A percentile compares a stretch with the other conserved stretches of the same genome.
Conservation (phyloP, 2,113 vertebrate genomes). For the Phylloscopus whistleri region DNA sequence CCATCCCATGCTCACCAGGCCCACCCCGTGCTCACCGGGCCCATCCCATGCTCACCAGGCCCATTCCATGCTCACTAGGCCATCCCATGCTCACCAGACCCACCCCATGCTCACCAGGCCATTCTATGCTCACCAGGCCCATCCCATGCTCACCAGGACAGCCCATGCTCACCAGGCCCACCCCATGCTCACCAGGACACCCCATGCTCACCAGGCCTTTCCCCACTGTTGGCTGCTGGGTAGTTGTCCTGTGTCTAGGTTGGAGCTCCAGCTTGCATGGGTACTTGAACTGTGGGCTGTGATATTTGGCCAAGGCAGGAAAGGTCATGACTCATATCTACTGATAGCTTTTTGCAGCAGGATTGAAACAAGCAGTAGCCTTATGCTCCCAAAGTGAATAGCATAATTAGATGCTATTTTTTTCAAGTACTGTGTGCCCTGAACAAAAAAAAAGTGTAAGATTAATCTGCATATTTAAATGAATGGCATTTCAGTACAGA, state of each 20-base stretch:
- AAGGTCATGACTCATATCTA: neutral
- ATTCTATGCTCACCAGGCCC: too few relatives aligned
- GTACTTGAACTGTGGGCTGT: neutral
- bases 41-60: too few relatives aligned
- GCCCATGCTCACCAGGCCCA: neutral
- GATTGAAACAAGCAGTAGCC: neutral
- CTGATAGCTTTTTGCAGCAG: neutral
- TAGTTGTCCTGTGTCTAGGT: neutral
- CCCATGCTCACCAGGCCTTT: neutral
- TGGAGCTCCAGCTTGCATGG: neutral
- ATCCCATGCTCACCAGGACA: too few relatives aligned
- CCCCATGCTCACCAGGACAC: accelerated
- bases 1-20: neutral
- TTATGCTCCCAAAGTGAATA: neutral
- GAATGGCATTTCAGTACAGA: neutral
- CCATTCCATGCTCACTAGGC: too few relatives aligned
- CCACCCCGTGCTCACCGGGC: too few relatives aligned
- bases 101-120: too few relatives aligned
- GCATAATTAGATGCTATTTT: neutral
- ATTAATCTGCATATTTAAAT: neutral
- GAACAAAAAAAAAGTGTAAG: neutral
- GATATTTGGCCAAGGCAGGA: neutral
- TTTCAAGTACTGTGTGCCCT: neutral
- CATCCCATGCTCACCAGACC: too few relatives aligned
- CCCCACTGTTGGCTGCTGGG: neutral